phyloP scores from a whole-genome alignment of 1,140 invertebrate species.

The Drosophila baimaii region DNA sequence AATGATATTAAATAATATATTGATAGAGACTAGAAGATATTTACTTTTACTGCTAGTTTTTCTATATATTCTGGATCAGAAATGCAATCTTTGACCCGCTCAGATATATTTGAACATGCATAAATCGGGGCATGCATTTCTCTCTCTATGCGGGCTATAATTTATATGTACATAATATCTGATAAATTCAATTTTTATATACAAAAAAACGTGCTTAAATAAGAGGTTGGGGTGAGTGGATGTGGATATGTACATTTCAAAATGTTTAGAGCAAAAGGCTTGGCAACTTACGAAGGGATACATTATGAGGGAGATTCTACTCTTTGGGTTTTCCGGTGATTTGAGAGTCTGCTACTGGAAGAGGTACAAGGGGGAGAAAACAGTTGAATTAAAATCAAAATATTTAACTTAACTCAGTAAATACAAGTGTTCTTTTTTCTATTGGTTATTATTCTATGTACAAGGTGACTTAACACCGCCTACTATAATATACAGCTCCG shows the following conservation, averaged over 20 bases:
- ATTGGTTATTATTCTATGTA: background rate
- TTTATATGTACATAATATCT: background rate
- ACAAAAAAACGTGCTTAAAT: background rate
- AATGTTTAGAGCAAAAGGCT: background rate
- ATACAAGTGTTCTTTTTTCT: background rate
- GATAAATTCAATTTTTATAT: background rate
- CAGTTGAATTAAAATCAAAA: slow-evolving; percentile 6
- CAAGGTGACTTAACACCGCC: background rate
- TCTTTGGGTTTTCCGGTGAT: slow-evolving; percentile 30
- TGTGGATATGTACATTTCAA: background rate
- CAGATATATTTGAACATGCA: background rate
- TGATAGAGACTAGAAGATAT: too few species aligned
- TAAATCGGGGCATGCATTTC: background rate
- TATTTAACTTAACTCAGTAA: slow-evolving; percentile 18
- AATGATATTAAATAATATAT: background rate
- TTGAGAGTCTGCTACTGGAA: slow-evolving; percentile 51
- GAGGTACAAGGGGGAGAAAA: slow-evolving; percentile 19
- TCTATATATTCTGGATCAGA: too few species aligned
- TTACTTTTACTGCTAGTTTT: background rate
- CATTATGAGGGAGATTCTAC: slow-evolving; percentile 46
- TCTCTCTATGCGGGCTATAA: background rate
- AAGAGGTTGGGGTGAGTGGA: background rate
- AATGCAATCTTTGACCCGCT: too few species aligned
- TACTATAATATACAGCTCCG: background rate
- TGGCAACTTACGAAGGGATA: slow-evolving; percentile 42